Base-by-base conservation (phyloP, 2,888 invertebrate genomes). In the Salticus scenicus region DNA sequence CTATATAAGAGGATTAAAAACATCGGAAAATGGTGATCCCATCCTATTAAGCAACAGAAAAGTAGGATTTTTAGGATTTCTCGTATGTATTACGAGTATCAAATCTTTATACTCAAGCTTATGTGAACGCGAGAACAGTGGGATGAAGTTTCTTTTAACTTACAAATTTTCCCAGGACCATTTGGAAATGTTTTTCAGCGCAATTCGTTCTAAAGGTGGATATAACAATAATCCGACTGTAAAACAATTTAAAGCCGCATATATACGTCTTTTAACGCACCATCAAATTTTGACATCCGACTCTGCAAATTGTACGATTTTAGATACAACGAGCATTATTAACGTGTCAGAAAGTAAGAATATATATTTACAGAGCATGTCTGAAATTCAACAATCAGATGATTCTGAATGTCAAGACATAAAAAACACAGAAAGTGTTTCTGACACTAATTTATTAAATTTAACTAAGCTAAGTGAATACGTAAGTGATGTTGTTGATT, bases 1-100 rank as follows among this genome's bases (percentile, higher is more conserved):
- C 0, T 74, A 67, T 30, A 73, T 73, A 27, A 30, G 28, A 37
- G 12, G 27, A n/a, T 47, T 73, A 17, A 66, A 67, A 24, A 72
- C n/a, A n/a, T 12, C n/a, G 47, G 7, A 12, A 2, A 47, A 47
- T 12, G 2, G 47, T 7, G 2, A 2, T 2, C 4, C 17, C 47
- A 5, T 12, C 17, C 12, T 17, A 12, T 12, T 14, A 2, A 47
- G 17, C 17, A 47, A 47, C n/a, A 10, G 47, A n/a, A 47, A 47
- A 47, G 17, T 17, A 17, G 47, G 47, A n/a, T n/a, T n/a, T n/a
- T n/a, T n/a, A n/a, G n/a, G n/a, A 17, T 47, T 47, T 14, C 2
- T 47, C 17, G n/a, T 47, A 17, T 47, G 47, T 14, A 47, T 47
- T n/a, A 47, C 10, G 17, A 17, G 17, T 17, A 47, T 47, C 4